Percentiles rank a stretch among this genome's conserved stretches.
These are phyloP conservation scores for Istiophorus platypterus DNA, from an alignment of 2,113 vertebrate species.

Conservation along the genomic window DNA sequence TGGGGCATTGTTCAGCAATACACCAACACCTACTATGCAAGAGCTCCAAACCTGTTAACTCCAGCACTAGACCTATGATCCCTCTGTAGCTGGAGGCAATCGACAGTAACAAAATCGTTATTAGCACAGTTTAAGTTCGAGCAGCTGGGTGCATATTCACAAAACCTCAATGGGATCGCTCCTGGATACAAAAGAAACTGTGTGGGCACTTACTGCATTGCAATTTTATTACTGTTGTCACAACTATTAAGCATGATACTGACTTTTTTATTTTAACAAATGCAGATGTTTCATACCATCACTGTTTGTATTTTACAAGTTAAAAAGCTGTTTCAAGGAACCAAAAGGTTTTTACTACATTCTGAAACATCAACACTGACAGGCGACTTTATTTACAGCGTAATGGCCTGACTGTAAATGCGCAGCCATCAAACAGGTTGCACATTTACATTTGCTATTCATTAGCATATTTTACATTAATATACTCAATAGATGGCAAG, in stretches of 20 bases:
- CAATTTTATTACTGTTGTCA: slow-evolving; percentile 33
- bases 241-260: slow-evolving; percentile 26
- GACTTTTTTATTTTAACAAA: slow-evolving; percentile 13
- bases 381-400: slow-evolving; percentile 20
- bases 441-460: slow-evolving; percentile 17
- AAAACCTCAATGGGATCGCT: background rate
- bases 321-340: background rate
- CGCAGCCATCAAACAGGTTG: slow-evolving; percentile 1
- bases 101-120: background rate
- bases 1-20: background rate
- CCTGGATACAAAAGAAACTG: background rate
- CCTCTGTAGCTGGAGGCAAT: background rate
- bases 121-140: background rate
- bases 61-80: background rate
- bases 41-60: background rate
- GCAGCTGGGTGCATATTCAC: background rate
- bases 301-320: slow-evolving; percentile 10
- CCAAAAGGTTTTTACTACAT: background rate
- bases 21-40: background rate
- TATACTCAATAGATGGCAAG: background rate
- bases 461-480: slow-evolving; percentile 36
- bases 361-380: background rate
- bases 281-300: slow-evolving; percentile 21
- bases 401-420: background rate
- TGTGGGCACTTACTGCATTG: background rate